These are phyloP conservation scores for Drosophila sp. DNA, from an alignment of 1,140 invertebrate species.

Conservation along the genomic window DNA sequence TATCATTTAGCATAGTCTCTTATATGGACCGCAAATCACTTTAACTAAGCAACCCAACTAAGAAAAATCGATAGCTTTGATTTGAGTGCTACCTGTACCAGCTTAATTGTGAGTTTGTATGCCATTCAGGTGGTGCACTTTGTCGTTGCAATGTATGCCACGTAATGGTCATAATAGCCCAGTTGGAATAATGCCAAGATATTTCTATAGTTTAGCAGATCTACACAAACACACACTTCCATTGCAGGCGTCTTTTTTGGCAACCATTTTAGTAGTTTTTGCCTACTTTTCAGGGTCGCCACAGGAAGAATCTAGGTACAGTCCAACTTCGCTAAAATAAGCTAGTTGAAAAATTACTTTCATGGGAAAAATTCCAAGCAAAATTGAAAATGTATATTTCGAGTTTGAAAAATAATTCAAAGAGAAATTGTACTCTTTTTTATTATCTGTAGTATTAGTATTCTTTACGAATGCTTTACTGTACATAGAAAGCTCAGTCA, in stretches of 20 bases:
- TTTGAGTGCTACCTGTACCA: conserved; percentile 31
- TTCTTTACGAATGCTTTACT: no score
- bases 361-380: no score
- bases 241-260: conserved; percentile 1
- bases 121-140: conserved; percentile 49
- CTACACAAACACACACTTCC: no score
- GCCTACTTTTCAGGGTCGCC: conserved; percentile 65
- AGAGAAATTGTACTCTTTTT: no score
- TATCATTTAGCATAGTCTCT: conserved; percentile 32
- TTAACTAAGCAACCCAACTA: conserved; percentile 22
- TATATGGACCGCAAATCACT: conserved; percentile 42
- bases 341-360: no score
- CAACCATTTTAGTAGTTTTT: conserved; percentile 34
- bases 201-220: neutral
- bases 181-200: conserved; percentile 65
- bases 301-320: neutral
- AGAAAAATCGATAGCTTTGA: conserved; percentile 74
- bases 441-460: no score
- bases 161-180: conserved; percentile 63
- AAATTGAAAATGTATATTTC: no score
- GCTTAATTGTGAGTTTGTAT: neutral
- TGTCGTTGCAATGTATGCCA: conserved; percentile 30
- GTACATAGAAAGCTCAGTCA: no score
- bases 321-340: neutral
- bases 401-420: no score